Evolutionary conservation across 2,888 invertebrate genomes (phyloP).

Genomic region (Steinernema hermaphroditum): DNA sequence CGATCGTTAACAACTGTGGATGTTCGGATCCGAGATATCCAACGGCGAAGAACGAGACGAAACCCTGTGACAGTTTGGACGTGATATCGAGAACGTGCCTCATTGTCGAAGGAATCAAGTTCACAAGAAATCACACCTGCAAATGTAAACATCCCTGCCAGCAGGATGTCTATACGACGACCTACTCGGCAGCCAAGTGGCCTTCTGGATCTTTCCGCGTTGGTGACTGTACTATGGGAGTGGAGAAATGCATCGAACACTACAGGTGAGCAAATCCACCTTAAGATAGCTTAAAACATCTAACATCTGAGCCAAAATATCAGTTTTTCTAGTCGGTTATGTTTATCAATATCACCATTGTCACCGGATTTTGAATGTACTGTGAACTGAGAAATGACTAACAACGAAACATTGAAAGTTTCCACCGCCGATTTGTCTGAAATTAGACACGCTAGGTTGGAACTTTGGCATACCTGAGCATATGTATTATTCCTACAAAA

Average conservation of each 20-base stretch:
- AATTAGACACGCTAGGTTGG: too few species aligned
- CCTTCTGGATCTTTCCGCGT: slow-evolving; percentile 51
- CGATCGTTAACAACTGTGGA: slow-evolving; percentile 56
- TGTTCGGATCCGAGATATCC: slow-evolving; percentile 66
- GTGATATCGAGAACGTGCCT: slow-evolving; percentile 46
- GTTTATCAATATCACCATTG: too few species aligned
- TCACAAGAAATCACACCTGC: slow-evolving; percentile 47
- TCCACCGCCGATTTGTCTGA: too few species aligned
- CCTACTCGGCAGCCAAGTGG: slow-evolving; percentile 63
- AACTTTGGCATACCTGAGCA: too few species aligned
- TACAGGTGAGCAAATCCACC: slow-evolving; percentile 48
- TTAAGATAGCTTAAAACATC: too few species aligned
- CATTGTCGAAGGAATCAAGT: slow-evolving; percentile 43
- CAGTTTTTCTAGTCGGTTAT: slow-evolving; percentile 29
- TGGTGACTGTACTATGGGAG: slow-evolving; percentile 44
- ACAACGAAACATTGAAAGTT: too few species aligned
- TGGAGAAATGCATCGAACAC: slow-evolving; percentile 48
- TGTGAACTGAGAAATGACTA: too few species aligned
- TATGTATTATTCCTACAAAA: too few species aligned
- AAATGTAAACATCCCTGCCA: slow-evolving; percentile 56
- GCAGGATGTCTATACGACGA: slow-evolving; percentile 61
- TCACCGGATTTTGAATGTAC: too few species aligned
- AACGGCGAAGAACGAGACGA: slow-evolving; percentile 43
- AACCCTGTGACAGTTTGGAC: slow-evolving; percentile 50
- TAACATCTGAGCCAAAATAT: too few species aligned